A percentile compares a stretch with the other conserved stretches of the same genome.
Conservation (phyloP, 2,113 vertebrate genomes). For the Irena cyanogastra region DNA sequence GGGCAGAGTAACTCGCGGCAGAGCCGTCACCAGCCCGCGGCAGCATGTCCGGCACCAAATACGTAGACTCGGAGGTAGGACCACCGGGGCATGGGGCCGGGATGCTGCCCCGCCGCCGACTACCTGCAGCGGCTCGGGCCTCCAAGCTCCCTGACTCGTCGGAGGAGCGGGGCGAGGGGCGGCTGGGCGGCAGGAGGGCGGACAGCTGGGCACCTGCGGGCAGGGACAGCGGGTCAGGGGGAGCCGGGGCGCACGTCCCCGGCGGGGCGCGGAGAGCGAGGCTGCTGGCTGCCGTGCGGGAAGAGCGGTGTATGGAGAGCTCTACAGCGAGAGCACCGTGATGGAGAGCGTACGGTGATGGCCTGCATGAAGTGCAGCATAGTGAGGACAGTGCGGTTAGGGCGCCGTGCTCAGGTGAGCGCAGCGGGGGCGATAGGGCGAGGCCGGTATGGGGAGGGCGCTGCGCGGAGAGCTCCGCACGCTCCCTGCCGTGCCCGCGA, state of each 20-base stretch:
- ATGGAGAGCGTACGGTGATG: neutral
- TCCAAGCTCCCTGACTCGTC: neutral
- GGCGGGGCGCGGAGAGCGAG: neutral
- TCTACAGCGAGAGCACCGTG: neutral
- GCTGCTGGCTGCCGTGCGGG: too few species aligned
- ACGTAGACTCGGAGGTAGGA: constrained; percentile 85
- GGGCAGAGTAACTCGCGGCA: constrained; percentile 45
- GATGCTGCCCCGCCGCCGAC: neutral
- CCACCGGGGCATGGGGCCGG: neutral
- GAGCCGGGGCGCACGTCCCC: neutral
- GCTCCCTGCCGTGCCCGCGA: neutral
- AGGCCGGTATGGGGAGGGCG: neutral
- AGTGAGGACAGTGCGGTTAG: neutral
- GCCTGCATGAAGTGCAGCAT: too few species aligned
- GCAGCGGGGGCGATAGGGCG: too few species aligned
- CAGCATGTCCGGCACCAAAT: constrained; percentile 94
- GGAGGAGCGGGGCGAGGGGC: neutral
- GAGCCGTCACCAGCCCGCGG: constrained; percentile 54
- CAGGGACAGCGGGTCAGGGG: neutral
- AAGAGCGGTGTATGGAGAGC: neutral
- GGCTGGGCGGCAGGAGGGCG: neutral
- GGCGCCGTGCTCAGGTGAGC: neutral
- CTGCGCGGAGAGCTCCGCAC: neutral
- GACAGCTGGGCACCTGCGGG: neutral
- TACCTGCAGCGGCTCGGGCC: neutral